Base-by-base conservation (phyloP, 2,888 invertebrate genomes). In the Hydrotaea cyrtoneurina region DNA sequence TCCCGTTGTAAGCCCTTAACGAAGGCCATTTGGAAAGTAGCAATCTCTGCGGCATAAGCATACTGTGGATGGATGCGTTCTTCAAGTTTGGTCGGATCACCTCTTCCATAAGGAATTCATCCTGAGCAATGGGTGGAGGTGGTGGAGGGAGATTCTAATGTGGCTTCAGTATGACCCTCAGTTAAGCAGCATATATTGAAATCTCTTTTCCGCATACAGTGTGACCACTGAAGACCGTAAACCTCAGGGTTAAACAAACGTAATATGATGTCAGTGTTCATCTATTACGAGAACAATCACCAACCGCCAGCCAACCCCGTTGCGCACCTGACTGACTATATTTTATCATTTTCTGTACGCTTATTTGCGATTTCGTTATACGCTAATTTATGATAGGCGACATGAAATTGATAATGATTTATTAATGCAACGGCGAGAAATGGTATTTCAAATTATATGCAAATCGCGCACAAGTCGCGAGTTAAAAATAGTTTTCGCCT, bases 11-110 rank as follows among this genome's bases (percentile, higher is more conserved):
- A 78, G 11, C 85, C 88, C 0, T 88, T 87, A 82, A 90, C 89
- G 17, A 88, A 88, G 11, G 89, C 87, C 64, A 89, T 73, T 7
- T 87, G 87, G 64, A 92, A 92, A 23, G 90, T 89, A 13, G 89
- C 87, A 17, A 92, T 89, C 83, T 88, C 88, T 0, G 88, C 86
- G 0, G 90, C 87, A 78, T 91, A 90, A 19, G 89, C 85, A 26
- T 88, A 88, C 66, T 85, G 87, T 0, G 87, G 11, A 90, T 88
- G 3, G 82, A 87, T 4, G 89, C 89, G 39, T 89, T 87, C 19
- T 88, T 88, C 0, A 92, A 57, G 82, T 91, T 91, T 0, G 92
- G 92, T 43, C 88, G 89, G 0, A 92, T 92, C 0, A 92, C 78
- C 78, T 91, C 91, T 62, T 91, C 91, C 90, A 91, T 90, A 15